A percentile compares a stretch with the other conserved stretches of the same genome.
These are phyloP conservation scores for Aurelia aurita complex sp. Pacific DNA, from an alignment of 30 jellyfish, hydroid and myxozoan species.

Conservation along the genomic window DNA sequence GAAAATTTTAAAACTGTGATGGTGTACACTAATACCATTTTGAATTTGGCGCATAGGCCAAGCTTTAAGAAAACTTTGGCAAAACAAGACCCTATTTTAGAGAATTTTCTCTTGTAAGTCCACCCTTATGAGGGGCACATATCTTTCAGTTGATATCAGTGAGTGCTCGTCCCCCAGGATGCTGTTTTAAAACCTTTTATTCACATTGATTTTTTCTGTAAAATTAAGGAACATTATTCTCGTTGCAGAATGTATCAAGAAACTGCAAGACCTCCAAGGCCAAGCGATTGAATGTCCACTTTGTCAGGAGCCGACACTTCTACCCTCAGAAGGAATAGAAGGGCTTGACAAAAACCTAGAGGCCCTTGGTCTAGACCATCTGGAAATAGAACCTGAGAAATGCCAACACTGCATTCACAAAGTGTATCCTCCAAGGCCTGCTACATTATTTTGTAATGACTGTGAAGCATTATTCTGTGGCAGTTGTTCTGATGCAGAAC, in stretches of 20 bases:
- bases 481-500: slow-evolving; percentile 64
- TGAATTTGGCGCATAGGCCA: no score
- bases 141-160: no score
- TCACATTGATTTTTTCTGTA: no score
- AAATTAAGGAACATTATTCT: no score
- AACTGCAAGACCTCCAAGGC: slow-evolving; percentile 72
- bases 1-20: no score
- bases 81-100: no score
- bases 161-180: no score
- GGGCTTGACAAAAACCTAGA: slow-evolving; percentile 47
- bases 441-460: slow-evolving; percentile 64
- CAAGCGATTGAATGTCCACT: slow-evolving; percentile 80
- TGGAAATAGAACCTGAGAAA: slow-evolving; percentile 23
- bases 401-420: slow-evolving; percentile 62
- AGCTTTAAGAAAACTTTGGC: no score
- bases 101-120: no score
- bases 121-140: no score
- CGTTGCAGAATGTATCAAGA: slow-evolving; percentile 52
- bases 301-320: slow-evolving; percentile 51
- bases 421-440: slow-evolving; percentile 74
- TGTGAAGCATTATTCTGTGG: slow-evolving; percentile 74
- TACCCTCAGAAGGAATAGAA: slow-evolving; percentile 61
- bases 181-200: no score
- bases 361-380: slow-evolving; percentile 46
- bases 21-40: no score